A percentile compares a stretch with the other conserved stretches of the same genome.
phyloP scores from a whole-genome alignment of 2,888 invertebrate genomes.

The Venustoraphidia nigricollis region DNA sequence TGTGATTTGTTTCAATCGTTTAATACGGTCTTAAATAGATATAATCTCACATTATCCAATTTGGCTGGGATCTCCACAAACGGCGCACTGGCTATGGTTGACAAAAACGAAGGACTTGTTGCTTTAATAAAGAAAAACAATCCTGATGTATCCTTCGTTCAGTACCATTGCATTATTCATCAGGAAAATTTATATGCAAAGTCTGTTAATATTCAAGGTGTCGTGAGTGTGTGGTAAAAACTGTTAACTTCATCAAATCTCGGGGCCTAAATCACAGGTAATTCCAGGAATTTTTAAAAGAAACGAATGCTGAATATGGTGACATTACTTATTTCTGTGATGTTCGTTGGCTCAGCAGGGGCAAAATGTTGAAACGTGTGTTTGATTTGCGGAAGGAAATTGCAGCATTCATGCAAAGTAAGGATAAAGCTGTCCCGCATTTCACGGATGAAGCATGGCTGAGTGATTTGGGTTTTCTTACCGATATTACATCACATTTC shows the following conservation, averaged over 20 bases:
- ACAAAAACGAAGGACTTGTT: slow-evolving; percentile 9
- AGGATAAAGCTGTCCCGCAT: not conserved
- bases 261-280: slow-evolving; percentile 14
- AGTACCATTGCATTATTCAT: slow-evolving; percentile 15
- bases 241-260: slow-evolving; percentile 14
- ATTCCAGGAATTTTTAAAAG: slow-evolving; percentile 11
- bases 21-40: slow-evolving; percentile 6
- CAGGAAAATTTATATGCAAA: slow-evolving; percentile 14
- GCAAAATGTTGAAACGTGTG: slow-evolving; percentile 7
- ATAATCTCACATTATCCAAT: slow-evolving; percentile 8
- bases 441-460: too few relatives aligned
- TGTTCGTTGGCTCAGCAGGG: slow-evolving; percentile 11
- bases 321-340: slow-evolving; percentile 11
- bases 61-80: slow-evolving; percentile 10
- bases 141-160: slow-evolving; percentile 7
- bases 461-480: too few relatives aligned
- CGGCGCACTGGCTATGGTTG: slow-evolving; percentile 11
- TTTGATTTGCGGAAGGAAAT: not conserved
- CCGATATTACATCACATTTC: too few relatives aligned
- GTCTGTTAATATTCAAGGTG: slow-evolving; percentile 8
- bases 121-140: slow-evolving; percentile 7
- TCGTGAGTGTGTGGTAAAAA: slow-evolving; percentile 10
- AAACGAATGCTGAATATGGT: slow-evolving; percentile 11
- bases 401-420: not conserved
- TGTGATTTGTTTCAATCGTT: slow-evolving; percentile 10